A percentile compares a stretch with the other conserved stretches of the same genome.
Evolutionary conservation across 2,797 vertebrate species (phyloP).

Genomic region (Sebastes hubbsi): DNA sequence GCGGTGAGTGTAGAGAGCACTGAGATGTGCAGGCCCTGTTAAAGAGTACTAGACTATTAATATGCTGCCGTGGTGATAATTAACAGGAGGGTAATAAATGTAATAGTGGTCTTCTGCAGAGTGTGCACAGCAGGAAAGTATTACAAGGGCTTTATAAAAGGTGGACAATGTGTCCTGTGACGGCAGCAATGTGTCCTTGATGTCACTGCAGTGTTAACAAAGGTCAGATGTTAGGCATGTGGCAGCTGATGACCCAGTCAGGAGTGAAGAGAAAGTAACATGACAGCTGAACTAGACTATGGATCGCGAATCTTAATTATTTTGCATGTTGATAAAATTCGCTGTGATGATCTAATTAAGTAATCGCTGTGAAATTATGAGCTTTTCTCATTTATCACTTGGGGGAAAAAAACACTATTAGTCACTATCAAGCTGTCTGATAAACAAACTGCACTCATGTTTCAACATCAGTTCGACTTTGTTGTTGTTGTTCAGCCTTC

Average conservation of each 20-base stretch:
- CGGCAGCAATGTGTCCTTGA: background rate
- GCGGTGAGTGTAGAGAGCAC: background rate
- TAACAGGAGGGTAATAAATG: slow-evolving; percentile 32
- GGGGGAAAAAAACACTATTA: background rate
- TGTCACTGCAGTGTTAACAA: background rate
- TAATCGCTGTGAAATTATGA: background rate
- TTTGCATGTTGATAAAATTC: background rate
- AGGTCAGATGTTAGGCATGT: background rate
- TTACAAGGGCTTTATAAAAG: background rate
- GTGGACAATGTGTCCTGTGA: background rate
- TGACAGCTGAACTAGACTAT: background rate
- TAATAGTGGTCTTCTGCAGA: background rate
- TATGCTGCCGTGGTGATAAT: slow-evolving; percentile 15
- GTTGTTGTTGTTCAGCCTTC: background rate
- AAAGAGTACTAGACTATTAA: slow-evolving; percentile 15
- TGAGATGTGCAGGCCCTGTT: slow-evolving; percentile 4
- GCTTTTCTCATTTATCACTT: background rate
- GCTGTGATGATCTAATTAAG: background rate
- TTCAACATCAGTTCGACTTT: background rate
- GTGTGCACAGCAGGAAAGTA: background rate
- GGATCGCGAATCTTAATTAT: background rate
- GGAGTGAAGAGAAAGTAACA: background rate
- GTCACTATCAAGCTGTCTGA: background rate
- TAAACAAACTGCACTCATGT: background rate
- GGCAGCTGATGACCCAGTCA: background rate